Base-by-base conservation (phyloP, 1,140 invertebrate species). In the Maniola jurtina region DNA sequence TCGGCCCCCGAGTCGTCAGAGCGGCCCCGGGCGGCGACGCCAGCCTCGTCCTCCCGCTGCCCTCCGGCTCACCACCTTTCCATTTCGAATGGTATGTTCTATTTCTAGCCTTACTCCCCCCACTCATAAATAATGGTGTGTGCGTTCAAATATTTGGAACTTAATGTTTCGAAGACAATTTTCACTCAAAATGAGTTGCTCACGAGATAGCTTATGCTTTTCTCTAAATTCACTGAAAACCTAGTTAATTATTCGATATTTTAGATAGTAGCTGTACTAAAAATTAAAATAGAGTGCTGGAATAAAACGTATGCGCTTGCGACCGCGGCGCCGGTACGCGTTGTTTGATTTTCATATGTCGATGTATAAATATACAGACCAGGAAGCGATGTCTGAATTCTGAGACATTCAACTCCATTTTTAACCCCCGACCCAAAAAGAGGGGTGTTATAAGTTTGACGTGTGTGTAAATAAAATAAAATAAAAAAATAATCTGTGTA, bases 331-430 rank as follows among this genome's bases (percentile, higher is more conserved):
- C 80, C 79, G 83, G 80, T 61, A 64, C 72, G 76, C 75, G 75
- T 86, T 86, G 83, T 86, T 87, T 87, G 77, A 86, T 89, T 88
- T 89, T 87, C 79, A 77, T 66, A 71, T 83, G 82, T 81, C 83
- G 79, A 84, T 77, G 76, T 84, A 85, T 89, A 81, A 82, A 82
- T 89, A 84, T 89, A 84, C 79, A 79, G 78, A 82, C 77, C 77
- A 86, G 84, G 84, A 87, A 86, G 80, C 66, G 35, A 61, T 69
- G 63, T 55, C 54, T 64, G 42, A 45, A 45, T 64, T 66, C 47
- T 59, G 59, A 75, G 84, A 79, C 75, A 81, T 66, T 72, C 71
- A 81, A 81, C 72, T 76, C 76, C 38, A 34, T 58, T 64, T 45
- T 45, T n/a, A n/a, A n/a, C n/a, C n/a, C n/a, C n/a, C n/a, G n/a